Conservation (phyloP, 2,888 invertebrate species). For the Xestia xanthographa region DNA sequence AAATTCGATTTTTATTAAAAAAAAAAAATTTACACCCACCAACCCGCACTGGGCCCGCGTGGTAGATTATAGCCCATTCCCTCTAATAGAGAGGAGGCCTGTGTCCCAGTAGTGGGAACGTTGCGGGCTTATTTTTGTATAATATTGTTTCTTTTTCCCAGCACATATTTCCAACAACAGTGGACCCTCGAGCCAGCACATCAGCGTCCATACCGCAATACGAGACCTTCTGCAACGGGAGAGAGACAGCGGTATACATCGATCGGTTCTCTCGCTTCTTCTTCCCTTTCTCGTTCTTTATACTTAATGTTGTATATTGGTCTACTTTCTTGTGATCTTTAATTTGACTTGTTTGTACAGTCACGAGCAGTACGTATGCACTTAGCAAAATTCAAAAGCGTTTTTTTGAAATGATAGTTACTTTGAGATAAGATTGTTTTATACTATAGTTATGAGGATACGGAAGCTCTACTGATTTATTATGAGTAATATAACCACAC, state of each 20-base stretch:
- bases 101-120: neutral
- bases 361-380: neutral
- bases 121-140: neutral
- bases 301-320: slow-evolving; percentile 97
- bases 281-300: slow-evolving; percentile 97
- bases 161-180: slow-evolving; percentile 87
- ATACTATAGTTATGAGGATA: too few relatives aligned
- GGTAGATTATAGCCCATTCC: neutral
- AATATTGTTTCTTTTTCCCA: slow-evolving; percentile 68
- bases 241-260: slow-evolving; percentile 95
- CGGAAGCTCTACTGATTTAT: too few relatives aligned
- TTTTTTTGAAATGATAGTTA: too few relatives aligned
- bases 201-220: slow-evolving; percentile 94
- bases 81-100: neutral
- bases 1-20: too few relatives aligned
- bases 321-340: slow-evolving; percentile 92
- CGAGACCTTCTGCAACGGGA: slow-evolving; percentile 95
- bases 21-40: too few relatives aligned
- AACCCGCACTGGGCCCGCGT: neutral
- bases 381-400: neutral
- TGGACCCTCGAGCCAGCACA: slow-evolving; percentile 91
- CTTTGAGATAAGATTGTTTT: too few relatives aligned
- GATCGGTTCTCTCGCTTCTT: slow-evolving; percentile 97
- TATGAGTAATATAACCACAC: too few relatives aligned
- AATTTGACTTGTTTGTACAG: neutral